phyloP scores from a whole-genome alignment of 1,140 invertebrate species.

The Aphelenchoides besseyi region DNA sequence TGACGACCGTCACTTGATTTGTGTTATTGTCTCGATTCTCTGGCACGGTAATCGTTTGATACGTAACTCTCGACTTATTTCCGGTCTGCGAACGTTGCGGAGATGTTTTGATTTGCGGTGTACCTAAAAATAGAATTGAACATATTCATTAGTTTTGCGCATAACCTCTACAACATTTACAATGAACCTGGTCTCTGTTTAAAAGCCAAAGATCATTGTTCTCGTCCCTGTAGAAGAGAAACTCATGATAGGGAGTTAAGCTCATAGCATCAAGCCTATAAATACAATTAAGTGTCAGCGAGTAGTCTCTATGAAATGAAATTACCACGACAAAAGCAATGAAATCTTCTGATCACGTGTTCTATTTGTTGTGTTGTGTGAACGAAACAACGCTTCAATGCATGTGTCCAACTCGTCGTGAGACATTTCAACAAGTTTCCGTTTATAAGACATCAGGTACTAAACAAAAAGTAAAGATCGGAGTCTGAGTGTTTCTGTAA shows the following conservation, averaged over 20 bases:
- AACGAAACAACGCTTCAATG: background rate
- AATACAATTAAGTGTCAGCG: background rate
- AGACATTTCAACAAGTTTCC: background rate
- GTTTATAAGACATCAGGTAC: background rate
- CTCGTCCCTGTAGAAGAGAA: conserved; percentile 9
- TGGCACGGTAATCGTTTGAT: background rate
- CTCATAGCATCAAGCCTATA: conserved; percentile 6
- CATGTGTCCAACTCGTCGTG: background rate
- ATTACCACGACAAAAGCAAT: background rate
- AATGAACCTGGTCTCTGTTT: background rate
- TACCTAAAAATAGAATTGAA: background rate
- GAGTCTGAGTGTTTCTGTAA: too few relatives aligned
- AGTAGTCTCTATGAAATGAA: background rate
- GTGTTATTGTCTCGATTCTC: background rate
- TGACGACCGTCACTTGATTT: background rate
- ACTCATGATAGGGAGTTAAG: background rate
- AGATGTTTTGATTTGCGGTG: background rate
- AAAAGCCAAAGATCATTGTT: conserved; percentile 1
- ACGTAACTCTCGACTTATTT: background rate
- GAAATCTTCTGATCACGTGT: conserved; percentile 8
- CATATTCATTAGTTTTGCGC: background rate
- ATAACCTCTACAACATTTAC: background rate
- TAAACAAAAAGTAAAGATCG: too few relatives aligned
- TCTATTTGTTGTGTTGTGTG: background rate
- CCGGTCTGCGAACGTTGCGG: background rate